Conservation (phyloP, 2,888 invertebrate species). For the Rhamnusium bicolor region DNA sequence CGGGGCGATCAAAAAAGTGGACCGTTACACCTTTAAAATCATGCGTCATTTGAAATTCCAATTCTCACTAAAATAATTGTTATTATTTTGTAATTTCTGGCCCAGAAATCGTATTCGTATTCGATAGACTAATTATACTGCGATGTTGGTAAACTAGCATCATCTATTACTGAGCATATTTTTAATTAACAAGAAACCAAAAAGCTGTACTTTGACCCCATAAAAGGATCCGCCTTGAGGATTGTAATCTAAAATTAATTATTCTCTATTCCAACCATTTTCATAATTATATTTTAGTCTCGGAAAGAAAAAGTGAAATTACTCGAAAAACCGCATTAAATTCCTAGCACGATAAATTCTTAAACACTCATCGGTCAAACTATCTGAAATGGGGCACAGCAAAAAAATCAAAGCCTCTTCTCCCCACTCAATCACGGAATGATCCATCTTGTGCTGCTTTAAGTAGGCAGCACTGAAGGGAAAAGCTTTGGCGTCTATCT, state of each 20-base stretch:
- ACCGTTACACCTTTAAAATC: too few relatives aligned
- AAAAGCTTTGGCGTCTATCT: not conserved
- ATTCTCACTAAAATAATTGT: too few relatives aligned
- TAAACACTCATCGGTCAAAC: not conserved
- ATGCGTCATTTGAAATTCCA: too few relatives aligned
- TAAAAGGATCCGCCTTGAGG: not conserved
- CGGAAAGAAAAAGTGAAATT: not conserved
- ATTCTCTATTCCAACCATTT: not conserved
- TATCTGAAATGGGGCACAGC: not conserved
- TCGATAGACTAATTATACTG: too few relatives aligned
- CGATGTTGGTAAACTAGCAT: too few relatives aligned
- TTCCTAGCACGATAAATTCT: not conserved
- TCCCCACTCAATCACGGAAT: not conserved
- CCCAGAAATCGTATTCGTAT: too few relatives aligned
- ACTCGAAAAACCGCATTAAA: not conserved
- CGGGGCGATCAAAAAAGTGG: too few relatives aligned
- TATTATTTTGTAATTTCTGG: too few relatives aligned
- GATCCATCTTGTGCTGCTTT: not conserved
- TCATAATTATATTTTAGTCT: not conserved
- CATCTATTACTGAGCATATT: too few relatives aligned
- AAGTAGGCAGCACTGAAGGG: not conserved
- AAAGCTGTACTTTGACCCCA: not conserved
- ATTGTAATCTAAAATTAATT: not conserved
- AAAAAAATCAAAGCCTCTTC: not conserved
- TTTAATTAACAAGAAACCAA: not conserved